phyloP scores from a whole-genome alignment of 2,888 invertebrate species.

The Cantharis flavilabris region DNA sequence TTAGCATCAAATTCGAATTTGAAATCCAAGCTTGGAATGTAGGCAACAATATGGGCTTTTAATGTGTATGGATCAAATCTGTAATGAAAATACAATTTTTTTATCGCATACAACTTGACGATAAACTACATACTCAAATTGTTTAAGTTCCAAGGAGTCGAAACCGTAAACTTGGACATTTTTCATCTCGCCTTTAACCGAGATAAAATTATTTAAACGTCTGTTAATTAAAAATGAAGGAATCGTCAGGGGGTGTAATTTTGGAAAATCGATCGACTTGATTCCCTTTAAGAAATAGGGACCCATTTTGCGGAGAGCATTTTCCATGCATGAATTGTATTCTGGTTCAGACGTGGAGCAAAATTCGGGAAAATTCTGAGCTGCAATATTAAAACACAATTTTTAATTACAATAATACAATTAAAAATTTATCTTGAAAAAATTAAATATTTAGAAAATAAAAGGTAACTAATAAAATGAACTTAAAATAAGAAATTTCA shows the following conservation, averaged over 20 bases:
- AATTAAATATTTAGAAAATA: no score
- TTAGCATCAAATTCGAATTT: background rate
- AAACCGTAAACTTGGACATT: slow-evolving; percentile 1
- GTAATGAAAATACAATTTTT: background rate
- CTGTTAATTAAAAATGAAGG: background rate
- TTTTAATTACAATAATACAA: no score
- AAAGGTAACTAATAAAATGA: no score
- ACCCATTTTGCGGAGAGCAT: background rate
- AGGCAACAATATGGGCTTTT: background rate
- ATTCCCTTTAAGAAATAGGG: slow-evolving; percentile 8
- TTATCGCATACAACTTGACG: background rate
- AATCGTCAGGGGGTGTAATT: background rate
- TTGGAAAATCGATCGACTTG: background rate
- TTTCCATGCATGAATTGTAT: background rate
- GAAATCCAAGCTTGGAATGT: background rate
- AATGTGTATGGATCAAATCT: background rate
- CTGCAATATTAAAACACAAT: background rate
- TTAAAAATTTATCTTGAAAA: no score
- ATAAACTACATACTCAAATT: background rate
- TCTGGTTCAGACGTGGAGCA: background rate
- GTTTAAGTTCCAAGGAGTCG: background rate
- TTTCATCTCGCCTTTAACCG: background rate
- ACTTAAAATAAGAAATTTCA: no score
- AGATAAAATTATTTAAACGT: background rate
- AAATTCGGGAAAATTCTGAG: background rate